Evolutionary conservation across 2,113 vertebrate species (phyloP).

Genomic region (Smithornis capensis): DNA sequence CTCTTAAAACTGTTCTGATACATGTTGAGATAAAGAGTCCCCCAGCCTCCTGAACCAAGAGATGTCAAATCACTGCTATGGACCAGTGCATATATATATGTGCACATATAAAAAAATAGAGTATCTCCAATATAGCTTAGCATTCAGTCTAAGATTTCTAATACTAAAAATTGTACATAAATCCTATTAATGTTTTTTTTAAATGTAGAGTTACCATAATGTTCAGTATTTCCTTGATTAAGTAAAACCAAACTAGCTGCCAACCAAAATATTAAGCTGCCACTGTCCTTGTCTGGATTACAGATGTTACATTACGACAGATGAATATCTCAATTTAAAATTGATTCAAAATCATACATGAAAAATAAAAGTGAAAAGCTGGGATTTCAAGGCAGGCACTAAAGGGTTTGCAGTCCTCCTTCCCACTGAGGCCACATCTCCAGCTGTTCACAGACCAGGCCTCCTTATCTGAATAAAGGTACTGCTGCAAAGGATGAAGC

Average conservation of each 20-base stretch:
- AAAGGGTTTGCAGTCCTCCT: neutral
- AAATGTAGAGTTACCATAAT: neutral
- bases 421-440: neutral
- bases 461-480: neutral
- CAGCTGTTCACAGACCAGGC: neutral
- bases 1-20: neutral
- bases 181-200: neutral
- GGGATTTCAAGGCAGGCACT: neutral
- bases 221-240: neutral
- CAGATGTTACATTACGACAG: neutral
- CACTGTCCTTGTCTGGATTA: neutral
- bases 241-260: neutral
- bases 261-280: neutral
- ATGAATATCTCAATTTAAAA: neutral
- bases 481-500: neutral
- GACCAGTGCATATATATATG: neutral
- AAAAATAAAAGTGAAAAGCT: neutral
- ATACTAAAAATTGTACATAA: neutral
- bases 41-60: neutral
- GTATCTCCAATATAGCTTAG: neutral
- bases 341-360: neutral
- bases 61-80: neutral
- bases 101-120: no score
- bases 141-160: neutral
- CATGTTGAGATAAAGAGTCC: accelerated